Conservation (phyloP, 2,113 vertebrate species). For the Notothenia coriiceps region DNA sequence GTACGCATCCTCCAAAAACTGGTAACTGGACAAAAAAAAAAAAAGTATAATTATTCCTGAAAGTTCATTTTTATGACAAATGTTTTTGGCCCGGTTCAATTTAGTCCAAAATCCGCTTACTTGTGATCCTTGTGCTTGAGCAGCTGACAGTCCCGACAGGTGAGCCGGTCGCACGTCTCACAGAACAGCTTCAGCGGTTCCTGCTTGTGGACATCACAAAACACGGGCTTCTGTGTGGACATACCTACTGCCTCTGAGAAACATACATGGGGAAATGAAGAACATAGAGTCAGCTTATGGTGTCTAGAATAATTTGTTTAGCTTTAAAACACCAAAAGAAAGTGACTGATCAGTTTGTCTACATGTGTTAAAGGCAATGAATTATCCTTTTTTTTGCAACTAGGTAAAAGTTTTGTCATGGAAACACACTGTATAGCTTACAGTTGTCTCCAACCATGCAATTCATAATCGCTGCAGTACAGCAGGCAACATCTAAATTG, state of each 20-base stretch:
- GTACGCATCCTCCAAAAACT: conserved; percentile 98
- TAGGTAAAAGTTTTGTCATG: too few species aligned
- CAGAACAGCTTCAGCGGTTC: conserved; percentile 97
- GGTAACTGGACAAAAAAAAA: conserved; percentile 87
- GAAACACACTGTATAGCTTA: too few species aligned
- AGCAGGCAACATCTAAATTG: not conserved
- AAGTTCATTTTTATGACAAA: not conserved
- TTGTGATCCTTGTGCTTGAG: conserved; percentile 98
- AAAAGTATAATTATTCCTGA: not conserved
- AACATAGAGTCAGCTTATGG: not conserved
- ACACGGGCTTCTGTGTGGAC: conserved; percentile 93
- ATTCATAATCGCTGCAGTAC: not conserved
- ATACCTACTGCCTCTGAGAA: conserved; percentile 89
- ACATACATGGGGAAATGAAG: not conserved
- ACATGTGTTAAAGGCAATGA: not conserved
- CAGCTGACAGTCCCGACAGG: conserved; percentile 96
- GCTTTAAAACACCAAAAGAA: not conserved
- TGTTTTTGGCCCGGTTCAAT: not conserved
- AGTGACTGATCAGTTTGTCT: not conserved
- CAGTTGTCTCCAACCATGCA: too few species aligned
- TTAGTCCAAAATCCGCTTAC: conserved; percentile 76
- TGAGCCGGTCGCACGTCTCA: conserved; percentile 97
- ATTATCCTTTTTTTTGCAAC: too few species aligned
- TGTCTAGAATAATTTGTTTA: not conserved
- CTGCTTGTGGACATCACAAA: conserved; percentile 97